phyloP scores from a whole-genome alignment of 2,888 invertebrate species.

The Hydriomena furcata region DNA sequence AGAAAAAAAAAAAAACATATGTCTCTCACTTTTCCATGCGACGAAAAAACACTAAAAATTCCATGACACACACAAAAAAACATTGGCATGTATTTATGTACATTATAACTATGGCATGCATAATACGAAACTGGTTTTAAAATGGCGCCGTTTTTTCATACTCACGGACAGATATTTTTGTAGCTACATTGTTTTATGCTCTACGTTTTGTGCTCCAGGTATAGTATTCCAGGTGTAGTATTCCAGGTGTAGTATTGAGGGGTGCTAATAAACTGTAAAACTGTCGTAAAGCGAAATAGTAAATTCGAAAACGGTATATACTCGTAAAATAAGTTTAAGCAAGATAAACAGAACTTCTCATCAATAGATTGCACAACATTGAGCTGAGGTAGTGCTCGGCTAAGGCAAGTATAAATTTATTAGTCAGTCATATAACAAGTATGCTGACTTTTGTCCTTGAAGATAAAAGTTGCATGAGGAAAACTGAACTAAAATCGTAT shows the following conservation, averaged over 20 bases:
- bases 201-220: background rate
- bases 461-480: conserved; percentile 8
- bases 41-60: conserved; percentile 45
- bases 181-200: background rate
- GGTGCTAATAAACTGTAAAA: background rate
- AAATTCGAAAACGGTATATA: background rate
- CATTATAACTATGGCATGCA: conserved; percentile 53
- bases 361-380: too few relatives aligned
- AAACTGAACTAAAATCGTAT: conserved; percentile 2
- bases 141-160: conserved; percentile 25
- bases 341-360: too few relatives aligned
- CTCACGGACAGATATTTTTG: conserved; percentile 1
- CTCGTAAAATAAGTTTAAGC: too few relatives aligned
- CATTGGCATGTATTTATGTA: conserved; percentile 52
- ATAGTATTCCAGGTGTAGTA: too few relatives aligned
- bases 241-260: background rate
- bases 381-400: too few relatives aligned
- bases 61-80: conserved; percentile 38
- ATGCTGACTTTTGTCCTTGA: background rate
- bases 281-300: background rate
- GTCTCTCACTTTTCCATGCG: conserved; percentile 13
- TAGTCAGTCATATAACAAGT: too few relatives aligned
- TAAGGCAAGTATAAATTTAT: too few relatives aligned
- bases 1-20: too few relatives aligned
- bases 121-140: conserved; percentile 54